phyloP scores from a whole-genome alignment of 1,140 invertebrate species.

The Hestina assimilis region DNA sequence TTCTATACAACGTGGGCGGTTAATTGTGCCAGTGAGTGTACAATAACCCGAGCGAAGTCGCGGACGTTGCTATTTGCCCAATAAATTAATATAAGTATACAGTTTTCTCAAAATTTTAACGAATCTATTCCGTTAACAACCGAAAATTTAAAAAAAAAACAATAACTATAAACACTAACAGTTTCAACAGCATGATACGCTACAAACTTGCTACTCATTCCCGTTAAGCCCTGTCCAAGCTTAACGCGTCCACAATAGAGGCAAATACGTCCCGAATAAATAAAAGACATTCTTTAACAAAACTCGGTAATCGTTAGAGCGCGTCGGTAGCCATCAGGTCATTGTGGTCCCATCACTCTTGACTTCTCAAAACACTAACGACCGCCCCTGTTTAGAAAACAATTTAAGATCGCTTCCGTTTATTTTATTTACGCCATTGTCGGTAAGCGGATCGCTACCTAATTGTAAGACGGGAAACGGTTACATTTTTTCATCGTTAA shows the following conservation, averaged over 20 bases:
- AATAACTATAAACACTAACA: too few relatives aligned
- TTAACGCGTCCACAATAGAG: constrained; percentile 15
- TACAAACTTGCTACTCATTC: constrained; percentile 11
- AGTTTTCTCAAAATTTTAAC: too few relatives aligned
- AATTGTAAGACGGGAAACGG: constrained; percentile 51
- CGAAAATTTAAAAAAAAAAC: too few relatives aligned
- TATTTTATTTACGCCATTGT: constrained; percentile 49
- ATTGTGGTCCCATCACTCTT: constrained; percentile 29
- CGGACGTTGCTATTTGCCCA: too few relatives aligned
- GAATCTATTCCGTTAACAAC: too few relatives aligned
- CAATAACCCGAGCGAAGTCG: too few relatives aligned
- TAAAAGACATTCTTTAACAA: constrained; percentile 10
- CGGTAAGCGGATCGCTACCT: constrained; percentile 47
- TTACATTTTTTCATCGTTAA: constrained; percentile 42
- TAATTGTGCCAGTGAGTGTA: too few relatives aligned
- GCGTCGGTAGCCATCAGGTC: constrained; percentile 28
- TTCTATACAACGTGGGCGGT: too few relatives aligned
- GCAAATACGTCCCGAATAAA: constrained; percentile 19
- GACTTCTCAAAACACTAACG: constrained; percentile 26
- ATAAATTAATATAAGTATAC: too few relatives aligned
- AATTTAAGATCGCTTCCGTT: constrained; percentile 62
- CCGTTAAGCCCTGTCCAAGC: constrained; percentile 13
- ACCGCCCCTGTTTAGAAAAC: constrained; percentile 53
- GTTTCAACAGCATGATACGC: constrained; percentile 2
- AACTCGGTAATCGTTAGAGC: constrained; percentile 18